phyloP scores from a whole-genome alignment of 2,797 vertebrate species.

The Xenops minutus region DNA sequence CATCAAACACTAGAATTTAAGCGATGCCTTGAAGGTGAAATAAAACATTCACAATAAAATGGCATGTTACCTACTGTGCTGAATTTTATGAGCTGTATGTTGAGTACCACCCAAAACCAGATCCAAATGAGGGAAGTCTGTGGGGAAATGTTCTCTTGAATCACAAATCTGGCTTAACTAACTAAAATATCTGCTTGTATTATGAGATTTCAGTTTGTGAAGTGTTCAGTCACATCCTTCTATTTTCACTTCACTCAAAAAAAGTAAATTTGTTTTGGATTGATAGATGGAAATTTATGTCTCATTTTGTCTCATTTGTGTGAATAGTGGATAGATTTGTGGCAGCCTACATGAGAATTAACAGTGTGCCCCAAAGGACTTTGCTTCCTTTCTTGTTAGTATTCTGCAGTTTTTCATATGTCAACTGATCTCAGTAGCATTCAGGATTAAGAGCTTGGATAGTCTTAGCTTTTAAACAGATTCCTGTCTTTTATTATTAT shows the following conservation, averaged over 20 bases:
- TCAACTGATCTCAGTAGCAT: background rate
- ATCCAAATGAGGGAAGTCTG: background rate
- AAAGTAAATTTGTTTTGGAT: background rate
- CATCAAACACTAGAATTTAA: background rate
- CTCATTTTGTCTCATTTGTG: background rate
- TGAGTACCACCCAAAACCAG: background rate
- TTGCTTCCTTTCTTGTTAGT: background rate
- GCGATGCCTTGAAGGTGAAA: conserved; percentile 20
- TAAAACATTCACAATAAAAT: background rate
- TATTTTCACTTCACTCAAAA: background rate
- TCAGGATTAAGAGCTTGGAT: background rate
- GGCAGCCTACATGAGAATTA: background rate
- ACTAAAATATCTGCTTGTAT: background rate
- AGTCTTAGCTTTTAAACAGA: background rate
- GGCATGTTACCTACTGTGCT: background rate
- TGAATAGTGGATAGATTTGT: background rate
- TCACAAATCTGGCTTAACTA: background rate
- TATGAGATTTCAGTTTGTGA: background rate
- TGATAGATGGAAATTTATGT: background rate
- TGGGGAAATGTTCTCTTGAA: background rate
- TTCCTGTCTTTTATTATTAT: background rate
- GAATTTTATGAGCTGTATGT: conserved; percentile 2
- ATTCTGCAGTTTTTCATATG: background rate
- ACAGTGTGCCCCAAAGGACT: background rate
- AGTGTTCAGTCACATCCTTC: background rate